Evolutionary conservation across 1,140 invertebrate genomes (phyloP).

Genomic region (Sinonovacula constricta): DNA sequence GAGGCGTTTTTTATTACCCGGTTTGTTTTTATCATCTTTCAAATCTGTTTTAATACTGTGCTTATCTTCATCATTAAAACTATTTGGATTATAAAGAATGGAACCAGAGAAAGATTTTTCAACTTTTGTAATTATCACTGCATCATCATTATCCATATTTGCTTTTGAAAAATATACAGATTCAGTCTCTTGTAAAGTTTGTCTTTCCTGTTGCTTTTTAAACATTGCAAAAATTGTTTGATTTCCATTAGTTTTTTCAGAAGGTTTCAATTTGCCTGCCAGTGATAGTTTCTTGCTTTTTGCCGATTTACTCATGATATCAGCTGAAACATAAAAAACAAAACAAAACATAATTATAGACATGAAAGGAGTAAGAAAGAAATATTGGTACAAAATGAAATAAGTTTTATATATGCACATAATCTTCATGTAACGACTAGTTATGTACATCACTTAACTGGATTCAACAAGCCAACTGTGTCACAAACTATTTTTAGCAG

Average conservation of each 20-base stretch:
- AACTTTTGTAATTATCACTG: conserved; percentile 21
- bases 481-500: no score
- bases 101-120: conserved; percentile 2
- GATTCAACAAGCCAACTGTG: no score
- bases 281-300: no score
- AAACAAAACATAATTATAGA: no score
- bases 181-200: conserved; percentile 7
- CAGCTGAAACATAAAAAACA: no score
- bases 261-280: no score
- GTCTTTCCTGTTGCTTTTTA: conserved; percentile 42
- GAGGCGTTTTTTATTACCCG: neutral
- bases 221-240: conserved; percentile 63
- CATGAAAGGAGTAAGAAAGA: no score
- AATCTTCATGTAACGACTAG: no score
- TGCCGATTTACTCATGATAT: no score
- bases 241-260: neutral
- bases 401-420: no score
- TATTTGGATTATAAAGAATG: neutral
- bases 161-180: neutral
- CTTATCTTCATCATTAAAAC: neutral
- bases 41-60: neutral
- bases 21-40: neutral
- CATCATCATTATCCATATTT: conserved; percentile 27
- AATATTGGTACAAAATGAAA: no score
- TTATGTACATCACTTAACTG: no score